These are phyloP conservation scores for Aldrovandia affinis DNA, from an alignment of 2,797 vertebrate genomes.

Conservation along the genomic window DNA sequence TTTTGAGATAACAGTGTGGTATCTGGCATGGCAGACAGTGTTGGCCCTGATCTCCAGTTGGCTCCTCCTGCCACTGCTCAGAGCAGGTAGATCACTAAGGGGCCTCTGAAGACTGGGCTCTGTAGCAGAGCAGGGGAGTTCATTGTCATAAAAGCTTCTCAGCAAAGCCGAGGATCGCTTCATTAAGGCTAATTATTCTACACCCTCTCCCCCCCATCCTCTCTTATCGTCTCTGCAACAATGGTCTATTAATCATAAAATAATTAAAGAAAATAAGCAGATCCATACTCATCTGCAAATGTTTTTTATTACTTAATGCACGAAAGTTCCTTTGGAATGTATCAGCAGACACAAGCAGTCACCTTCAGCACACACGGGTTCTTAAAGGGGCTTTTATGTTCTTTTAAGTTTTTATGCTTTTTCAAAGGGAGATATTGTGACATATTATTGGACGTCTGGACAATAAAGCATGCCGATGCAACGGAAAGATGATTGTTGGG, in stretches of 20 bases:
- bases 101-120: neutral
- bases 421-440: neutral
- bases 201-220: conserved; percentile 3
- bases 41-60: conserved; percentile 37
- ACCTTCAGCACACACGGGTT: neutral
- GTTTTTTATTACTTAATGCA: neutral
- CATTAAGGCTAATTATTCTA: conserved; percentile 15
- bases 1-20: conserved; percentile 36
- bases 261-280: neutral
- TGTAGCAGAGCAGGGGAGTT: neutral
- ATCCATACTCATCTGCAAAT: neutral
- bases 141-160: conserved; percentile 8
- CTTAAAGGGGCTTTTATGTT: neutral
- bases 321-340: neutral
- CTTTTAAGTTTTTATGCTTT: neutral
- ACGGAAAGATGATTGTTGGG: neutral
- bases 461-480: neutral
- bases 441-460: neutral
- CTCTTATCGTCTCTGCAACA: conserved; percentile 8
- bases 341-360: neutral
- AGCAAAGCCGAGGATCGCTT: conserved; percentile 1
- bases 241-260: conserved; percentile 28
- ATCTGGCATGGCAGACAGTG: conserved; percentile 44
- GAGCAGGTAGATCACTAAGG: conserved; percentile 7
- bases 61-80: neutral